A percentile compares a stretch with the other conserved stretches of the same genome.
Conservation (phyloP, 2,888 invertebrate genomes). For the Tenthredo mesomela region DNA sequence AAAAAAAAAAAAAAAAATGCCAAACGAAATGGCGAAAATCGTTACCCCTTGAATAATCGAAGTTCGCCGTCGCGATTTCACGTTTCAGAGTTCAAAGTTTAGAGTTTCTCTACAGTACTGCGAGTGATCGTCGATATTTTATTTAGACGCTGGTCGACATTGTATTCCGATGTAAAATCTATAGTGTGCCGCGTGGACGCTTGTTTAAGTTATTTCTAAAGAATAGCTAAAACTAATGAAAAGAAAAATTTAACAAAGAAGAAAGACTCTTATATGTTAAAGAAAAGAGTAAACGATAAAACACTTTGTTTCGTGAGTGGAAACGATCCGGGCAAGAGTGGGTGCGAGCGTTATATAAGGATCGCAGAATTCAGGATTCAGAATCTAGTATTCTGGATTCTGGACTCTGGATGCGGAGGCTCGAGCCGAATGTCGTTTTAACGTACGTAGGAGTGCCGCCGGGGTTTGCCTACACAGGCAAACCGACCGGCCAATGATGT, state of each 20-base stretch:
- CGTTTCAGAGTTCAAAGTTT: slow-evolving; percentile 42
- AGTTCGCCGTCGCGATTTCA: slow-evolving; percentile 33
- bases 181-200: slow-evolving; percentile 44
- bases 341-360: slow-evolving; percentile 35
- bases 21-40: background rate
- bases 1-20: too few species aligned
- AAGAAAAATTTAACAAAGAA: slow-evolving; percentile 7
- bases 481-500: slow-evolving; percentile 74
- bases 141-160: slow-evolving; percentile 6
- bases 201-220: slow-evolving; percentile 37
- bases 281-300: background rate
- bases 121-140: slow-evolving; percentile 26
- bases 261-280: slow-evolving; percentile 4
- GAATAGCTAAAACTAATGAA: slow-evolving; percentile 21
- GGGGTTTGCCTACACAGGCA: slow-evolving; percentile 69
- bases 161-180: slow-evolving; percentile 24
- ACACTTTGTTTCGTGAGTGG: slow-evolving; percentile 36
- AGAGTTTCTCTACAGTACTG: slow-evolving; percentile 1
- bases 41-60: background rate
- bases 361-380: slow-evolving; percentile 41
- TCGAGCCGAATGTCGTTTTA: slow-evolving; percentile 39
- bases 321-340: slow-evolving; percentile 39
- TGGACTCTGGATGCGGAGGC: slow-evolving; percentile 44
- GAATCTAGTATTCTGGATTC: slow-evolving; percentile 47
- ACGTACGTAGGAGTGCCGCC: slow-evolving; percentile 66